Conservation (phyloP, 2,113 vertebrate species). For the Actenoides lindsayi region DNA sequence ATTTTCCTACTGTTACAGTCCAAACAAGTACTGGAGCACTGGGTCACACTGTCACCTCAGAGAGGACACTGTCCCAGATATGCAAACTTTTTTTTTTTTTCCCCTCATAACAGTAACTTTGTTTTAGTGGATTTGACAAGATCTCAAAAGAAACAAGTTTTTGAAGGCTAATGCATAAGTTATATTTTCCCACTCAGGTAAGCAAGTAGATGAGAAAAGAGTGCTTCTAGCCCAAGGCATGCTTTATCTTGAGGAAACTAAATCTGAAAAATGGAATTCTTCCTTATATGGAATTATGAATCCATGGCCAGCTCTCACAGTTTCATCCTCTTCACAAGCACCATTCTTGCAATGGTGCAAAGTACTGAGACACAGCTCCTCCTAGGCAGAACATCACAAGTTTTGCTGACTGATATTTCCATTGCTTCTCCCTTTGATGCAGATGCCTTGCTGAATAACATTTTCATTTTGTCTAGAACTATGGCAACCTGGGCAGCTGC, state of each 20-base stretch:
- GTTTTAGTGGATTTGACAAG: background rate
- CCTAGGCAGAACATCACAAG: constrained; percentile 14
- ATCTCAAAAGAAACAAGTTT: background rate
- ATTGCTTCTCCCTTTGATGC: background rate
- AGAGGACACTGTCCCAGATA: background rate
- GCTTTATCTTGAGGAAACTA: background rate
- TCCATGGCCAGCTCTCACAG: background rate
- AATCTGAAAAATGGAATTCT: constrained; percentile 37
- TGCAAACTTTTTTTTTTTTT: background rate
- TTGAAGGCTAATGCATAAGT: background rate
- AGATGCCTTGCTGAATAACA: constrained; percentile 23
- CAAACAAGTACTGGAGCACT: background rate
- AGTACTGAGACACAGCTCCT: background rate
- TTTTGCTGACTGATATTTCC: constrained; percentile 58
- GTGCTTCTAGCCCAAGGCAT: background rate
- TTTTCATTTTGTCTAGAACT: constrained; percentile 63
- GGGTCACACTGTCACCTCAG: background rate
- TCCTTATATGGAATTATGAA: constrained; percentile 31
- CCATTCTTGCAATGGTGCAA: background rate
- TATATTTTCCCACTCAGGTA: background rate
- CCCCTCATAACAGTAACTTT: background rate
- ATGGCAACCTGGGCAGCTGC: constrained; percentile 60
- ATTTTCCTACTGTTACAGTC: background rate
- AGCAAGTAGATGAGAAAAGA: background rate
- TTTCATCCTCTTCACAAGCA: background rate